These are phyloP conservation scores for Tetramorium alpestre DNA, from an alignment of 1,140 invertebrate genomes.

Conservation along the genomic window DNA sequence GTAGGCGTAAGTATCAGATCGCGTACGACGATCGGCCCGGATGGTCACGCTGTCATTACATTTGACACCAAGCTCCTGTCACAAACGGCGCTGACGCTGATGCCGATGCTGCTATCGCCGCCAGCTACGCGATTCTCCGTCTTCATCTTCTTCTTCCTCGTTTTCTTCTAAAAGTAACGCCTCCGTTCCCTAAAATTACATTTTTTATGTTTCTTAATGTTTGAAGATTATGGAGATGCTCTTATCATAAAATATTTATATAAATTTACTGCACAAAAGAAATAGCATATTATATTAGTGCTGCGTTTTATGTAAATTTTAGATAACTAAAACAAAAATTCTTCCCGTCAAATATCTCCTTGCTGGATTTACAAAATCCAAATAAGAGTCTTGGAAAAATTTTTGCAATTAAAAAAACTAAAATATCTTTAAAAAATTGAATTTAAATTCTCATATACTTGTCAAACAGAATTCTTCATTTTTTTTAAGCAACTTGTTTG, in stretches of 20 bases:
- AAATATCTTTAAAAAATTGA: background rate
- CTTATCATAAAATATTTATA: background rate
- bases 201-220: background rate
- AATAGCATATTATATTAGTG: background rate
- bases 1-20: constrained; percentile 66
- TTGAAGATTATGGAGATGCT: constrained; percentile 8
- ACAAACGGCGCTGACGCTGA: constrained; percentile 74
- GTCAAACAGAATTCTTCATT: background rate
- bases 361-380: background rate
- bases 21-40: constrained; percentile 62
- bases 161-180: constrained; percentile 84
- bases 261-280: background rate
- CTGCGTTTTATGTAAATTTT: background rate
- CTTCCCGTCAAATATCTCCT: background rate
- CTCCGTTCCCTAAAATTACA: constrained; percentile 74
- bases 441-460: background rate
- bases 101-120: constrained; percentile 85
- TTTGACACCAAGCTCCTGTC: constrained; percentile 74
- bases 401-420: background rate
- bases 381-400: background rate
- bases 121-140: constrained; percentile 87
- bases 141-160: constrained; percentile 88
- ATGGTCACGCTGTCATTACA: constrained; percentile 71
- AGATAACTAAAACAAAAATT: background rate
- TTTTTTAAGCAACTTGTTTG: background rate